Conservation (phyloP, 2,797 vertebrate species). For the Gambelia wislizenii region DNA sequence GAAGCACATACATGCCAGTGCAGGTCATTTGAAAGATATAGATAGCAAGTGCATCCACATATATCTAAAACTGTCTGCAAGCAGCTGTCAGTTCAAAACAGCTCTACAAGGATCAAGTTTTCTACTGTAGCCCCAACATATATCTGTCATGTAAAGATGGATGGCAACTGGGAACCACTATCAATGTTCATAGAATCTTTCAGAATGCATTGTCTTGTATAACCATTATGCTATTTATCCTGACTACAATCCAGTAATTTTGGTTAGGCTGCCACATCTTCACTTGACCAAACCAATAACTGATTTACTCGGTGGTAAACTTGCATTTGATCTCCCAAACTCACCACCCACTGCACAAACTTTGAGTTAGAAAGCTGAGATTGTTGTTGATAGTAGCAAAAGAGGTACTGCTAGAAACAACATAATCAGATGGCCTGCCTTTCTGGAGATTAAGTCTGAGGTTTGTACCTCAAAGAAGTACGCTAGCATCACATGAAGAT, state of each 20-base stretch:
- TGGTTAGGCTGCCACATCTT: not conserved
- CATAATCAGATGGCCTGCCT: not conserved
- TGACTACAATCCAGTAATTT: not conserved
- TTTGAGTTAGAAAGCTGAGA: not conserved
- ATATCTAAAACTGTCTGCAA: conserved; percentile 68
- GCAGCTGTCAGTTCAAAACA: conserved; percentile 49
- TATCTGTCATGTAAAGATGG: conserved; percentile 4
- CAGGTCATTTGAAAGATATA: conserved; percentile 64
- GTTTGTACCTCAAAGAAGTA: too few relatives aligned
- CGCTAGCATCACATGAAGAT: not conserved
- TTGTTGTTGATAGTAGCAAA: not conserved
- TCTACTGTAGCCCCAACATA: not conserved
- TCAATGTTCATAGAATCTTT: not conserved
- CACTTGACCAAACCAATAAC: not conserved
- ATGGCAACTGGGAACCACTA: conserved; percentile 1
- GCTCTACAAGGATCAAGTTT: not conserved
- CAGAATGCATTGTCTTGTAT: not conserved
- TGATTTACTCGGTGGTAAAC: not conserved
- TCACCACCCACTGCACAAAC: not conserved
- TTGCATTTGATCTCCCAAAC: not conserved
- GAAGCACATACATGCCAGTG: conserved; percentile 42
- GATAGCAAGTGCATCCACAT: conserved; percentile 46
- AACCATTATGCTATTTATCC: not conserved
- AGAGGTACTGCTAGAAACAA: not conserved
- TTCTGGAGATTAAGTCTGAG: not conserved